phyloP scores from a whole-genome alignment of 1,140 invertebrate genomes.

The Papilio glaucus region DNA sequence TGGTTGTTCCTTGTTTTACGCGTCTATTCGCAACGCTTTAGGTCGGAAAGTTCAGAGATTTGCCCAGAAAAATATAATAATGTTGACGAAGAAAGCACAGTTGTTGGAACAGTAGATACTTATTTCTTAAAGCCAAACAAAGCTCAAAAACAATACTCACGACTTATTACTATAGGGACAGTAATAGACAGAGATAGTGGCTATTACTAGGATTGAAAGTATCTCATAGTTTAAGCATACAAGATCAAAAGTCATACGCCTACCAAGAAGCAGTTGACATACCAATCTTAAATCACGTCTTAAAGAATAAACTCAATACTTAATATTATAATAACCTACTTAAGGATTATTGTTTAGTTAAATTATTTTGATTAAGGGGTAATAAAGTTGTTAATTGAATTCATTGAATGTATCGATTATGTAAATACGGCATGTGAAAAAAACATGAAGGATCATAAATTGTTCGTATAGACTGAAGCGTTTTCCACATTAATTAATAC shows the following conservation, averaged over 20 bases:
- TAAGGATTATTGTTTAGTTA: slow-evolving; percentile 1
- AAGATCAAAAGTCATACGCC: neutral
- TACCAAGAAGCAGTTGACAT: neutral
- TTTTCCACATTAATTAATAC: slow-evolving; percentile 50
- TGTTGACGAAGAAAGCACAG: neutral
- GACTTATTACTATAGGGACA: neutral
- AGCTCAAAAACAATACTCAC: neutral
- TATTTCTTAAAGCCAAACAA: neutral
- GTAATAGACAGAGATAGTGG: neutral
- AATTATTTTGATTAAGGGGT: neutral
- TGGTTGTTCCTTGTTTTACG: slow-evolving; percentile 82
- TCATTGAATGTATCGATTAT: slow-evolving; percentile 25
- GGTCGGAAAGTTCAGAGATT: slow-evolving; percentile 75
- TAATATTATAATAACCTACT: neutral
- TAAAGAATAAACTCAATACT: neutral
- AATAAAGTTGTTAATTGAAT: slow-evolving; percentile 18
- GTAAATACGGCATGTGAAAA: slow-evolving; percentile 6
- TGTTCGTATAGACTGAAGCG: slow-evolving; percentile 32
- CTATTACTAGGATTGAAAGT: no score
- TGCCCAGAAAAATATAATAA: slow-evolving; percentile 61
- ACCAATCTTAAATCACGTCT: no score
- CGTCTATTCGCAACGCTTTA: slow-evolving; percentile 78
- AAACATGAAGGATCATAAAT: slow-evolving; percentile 37
- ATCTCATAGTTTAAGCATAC: neutral
- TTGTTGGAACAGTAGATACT: neutral